Base-by-base conservation (phyloP, 2,797 vertebrate species). In the Geotrypetes seraphini region DNA sequence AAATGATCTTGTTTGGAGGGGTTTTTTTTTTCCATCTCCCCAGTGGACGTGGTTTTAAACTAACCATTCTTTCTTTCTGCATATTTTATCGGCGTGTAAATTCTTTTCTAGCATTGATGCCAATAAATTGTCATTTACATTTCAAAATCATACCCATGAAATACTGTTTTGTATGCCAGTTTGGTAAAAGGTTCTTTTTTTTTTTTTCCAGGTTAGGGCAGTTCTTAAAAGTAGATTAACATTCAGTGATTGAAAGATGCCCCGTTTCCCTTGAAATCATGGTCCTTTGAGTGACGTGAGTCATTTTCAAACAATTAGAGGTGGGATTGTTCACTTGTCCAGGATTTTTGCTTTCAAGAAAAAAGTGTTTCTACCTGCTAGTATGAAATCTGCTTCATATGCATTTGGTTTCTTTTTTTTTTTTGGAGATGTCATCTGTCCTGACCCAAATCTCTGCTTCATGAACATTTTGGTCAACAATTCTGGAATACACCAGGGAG, bases 11-110 rank as follows among this genome's bases (percentile, higher is more conserved):
- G 25, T 33, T n/a, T n/a, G n/a, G n/a, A n/a, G n/a, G n/a, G n/a
- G n/a, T n/a, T n/a, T n/a, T n/a, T n/a, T n/a, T 57, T 57, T 50
- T 49, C 69, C 52, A 37, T 16, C n/a, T n/a, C 46, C 29, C 44
- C 14, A 3, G 28, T 53, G 31, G 24, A n/a, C 5, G 37, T 16
- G 34, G 10, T 53, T 51, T 51, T 36, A 45, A 47, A 45, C 13
- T 24, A 11, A 25, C 13, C 3, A 19, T 45, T 23, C 7, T 25
- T 13, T 8, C 23, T 13, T 24, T 24, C 40, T 5, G 13, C 8
- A 12, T 8, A 2, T 34, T 28, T 17, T 21, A 3, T 20, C 8
- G 43, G 26, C 17, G 5, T 38, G 3, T 5, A n/a, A n/a, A 36
- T 6, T 21, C 6, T 20, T 16, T 31, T 32, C 7, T 17, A 33